Base-by-base conservation (phyloP, 2,797 vertebrate species). In the Pseudochromis fuscus region DNA sequence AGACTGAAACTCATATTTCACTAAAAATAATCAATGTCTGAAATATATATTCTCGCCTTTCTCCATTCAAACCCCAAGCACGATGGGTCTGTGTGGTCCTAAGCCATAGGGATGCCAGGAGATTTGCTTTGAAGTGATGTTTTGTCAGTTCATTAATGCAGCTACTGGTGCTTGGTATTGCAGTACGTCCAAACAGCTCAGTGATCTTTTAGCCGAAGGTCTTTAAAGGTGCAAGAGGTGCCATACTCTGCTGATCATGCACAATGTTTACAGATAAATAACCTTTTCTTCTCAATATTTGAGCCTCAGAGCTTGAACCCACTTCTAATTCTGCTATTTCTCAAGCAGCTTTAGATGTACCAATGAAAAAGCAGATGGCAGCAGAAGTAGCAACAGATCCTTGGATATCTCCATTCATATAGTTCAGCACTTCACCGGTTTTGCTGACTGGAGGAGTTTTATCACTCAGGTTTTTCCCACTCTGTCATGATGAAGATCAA, bases 401-500 rank as follows among this genome's bases (percentile, higher is more conserved):
- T 27, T 52, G 30, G 56, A 57, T 61, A 71, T 59, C 27, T 57
- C 50, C 30, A n/a, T 35, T 13, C 42, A 11, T 60, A 5, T 16
- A 42, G 2, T 60, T 31, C 24, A 7, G 35, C 1, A 1, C 13
- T 11, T 30, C 8, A 19, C 7, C 25, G 40, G 5, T 61, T 24
- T 24, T 53, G 49, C 69, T 82, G 59, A 61, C 13, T 21, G 23
- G 28, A 2, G 13, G 4, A 5, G 2, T 28, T 76, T 67, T 52
- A 42, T 75, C 19, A 60, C 24, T 5, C 8, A 18, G 0, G 42
- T 9, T 61, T 81, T 60, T 38, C 55, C n/a, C 52, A 46, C n/a
- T 55, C 51, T 35, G 53, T 67, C 65, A 62, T 21, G 33, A 37
- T 5, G 15, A 69, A 25, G 31, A 50, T 52, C 9, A 75, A 50